Conservation (phyloP, 1,140 invertebrate genomes). For the Schlechtendalia chinensis region DNA sequence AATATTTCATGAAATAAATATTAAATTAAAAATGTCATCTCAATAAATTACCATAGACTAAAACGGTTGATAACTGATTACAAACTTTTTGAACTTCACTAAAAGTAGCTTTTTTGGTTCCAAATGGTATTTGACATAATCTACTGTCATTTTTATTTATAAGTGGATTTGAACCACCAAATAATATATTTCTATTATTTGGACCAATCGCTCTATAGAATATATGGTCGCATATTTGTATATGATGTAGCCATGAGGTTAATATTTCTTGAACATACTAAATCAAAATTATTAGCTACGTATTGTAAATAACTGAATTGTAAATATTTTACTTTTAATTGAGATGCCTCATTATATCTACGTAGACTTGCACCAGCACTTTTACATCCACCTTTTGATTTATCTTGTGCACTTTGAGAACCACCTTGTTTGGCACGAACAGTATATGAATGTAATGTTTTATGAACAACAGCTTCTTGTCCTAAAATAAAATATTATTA, state of each 20-base stretch:
- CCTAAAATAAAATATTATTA: constrained; percentile 56
- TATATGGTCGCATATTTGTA: constrained; percentile 71
- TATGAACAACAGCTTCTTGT: constrained; percentile 67
- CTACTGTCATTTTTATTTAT: constrained; percentile 67
- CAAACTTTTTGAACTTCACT: constrained; percentile 78
- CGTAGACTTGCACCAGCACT: constrained; percentile 80
- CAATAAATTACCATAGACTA: constrained; percentile 67
- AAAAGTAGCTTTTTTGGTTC: constrained; percentile 76
- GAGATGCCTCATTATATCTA: constrained; percentile 73
- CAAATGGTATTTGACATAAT: constrained; percentile 76
- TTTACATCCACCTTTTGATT: constrained; percentile 65
- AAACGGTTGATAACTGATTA: constrained; percentile 68
- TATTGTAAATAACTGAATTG: not conserved
- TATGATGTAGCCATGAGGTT: constrained; percentile 66
- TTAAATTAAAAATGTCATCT: not conserved
- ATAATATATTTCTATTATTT: constrained; percentile 70
- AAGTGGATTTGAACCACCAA: constrained; percentile 70
- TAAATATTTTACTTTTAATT: constrained; percentile 40
- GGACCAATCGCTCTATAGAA: constrained; percentile 76
- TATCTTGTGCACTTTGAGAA: constrained; percentile 70
- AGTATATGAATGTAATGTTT: constrained; percentile 85
- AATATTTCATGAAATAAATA: constrained; percentile 7
- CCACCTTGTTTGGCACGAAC: constrained; percentile 81
- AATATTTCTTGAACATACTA: constrained; percentile 79
- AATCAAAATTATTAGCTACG: constrained; percentile 53